Evolutionary conservation across 2,888 invertebrate species (phyloP).

Genomic region (Molorchus minor): DNA sequence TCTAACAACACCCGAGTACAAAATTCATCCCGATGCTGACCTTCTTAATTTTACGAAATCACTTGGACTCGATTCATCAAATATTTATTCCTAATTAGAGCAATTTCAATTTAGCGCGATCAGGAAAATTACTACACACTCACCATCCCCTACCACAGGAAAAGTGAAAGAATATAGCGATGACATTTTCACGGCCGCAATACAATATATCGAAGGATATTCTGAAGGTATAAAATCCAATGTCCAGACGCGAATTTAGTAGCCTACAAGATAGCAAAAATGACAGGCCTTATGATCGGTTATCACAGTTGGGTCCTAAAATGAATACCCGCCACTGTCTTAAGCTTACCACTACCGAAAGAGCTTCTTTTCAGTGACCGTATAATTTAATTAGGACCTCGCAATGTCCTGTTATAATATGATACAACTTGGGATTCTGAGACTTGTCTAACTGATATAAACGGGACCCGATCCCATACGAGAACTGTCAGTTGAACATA

Average conservation of each 20-base stretch:
- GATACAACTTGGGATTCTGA: neutral
- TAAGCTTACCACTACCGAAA: neutral
- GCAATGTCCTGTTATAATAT: neutral
- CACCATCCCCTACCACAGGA: conserved; percentile 18
- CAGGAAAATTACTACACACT: no score
- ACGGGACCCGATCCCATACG: conserved; percentile 3
- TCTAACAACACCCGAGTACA: neutral
- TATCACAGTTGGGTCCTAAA: conserved; percentile 1
- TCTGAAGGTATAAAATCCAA: conserved; percentile 33
- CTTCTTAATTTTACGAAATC: neutral
- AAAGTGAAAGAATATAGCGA: conserved; percentile 25
- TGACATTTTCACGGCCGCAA: conserved; percentile 29
- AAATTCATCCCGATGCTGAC: neutral
- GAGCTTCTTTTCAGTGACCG: conserved; percentile 9
- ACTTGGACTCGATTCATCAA: neutral
- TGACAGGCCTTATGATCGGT: conserved; percentile 17
- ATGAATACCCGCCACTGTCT: conserved; percentile 17
- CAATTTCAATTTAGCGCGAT: neutral
- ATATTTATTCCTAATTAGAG: neutral
- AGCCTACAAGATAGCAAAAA: conserved; percentile 25
- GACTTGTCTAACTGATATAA: conserved; percentile 1
- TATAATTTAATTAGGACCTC: conserved; percentile 9
- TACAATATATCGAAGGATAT: conserved; percentile 26
- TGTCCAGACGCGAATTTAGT: conserved; percentile 25
- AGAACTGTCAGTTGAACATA: conserved; percentile 11